Conservation (phyloP, 2,888 invertebrate genomes). For the Trypoxylon attenuatum region DNA sequence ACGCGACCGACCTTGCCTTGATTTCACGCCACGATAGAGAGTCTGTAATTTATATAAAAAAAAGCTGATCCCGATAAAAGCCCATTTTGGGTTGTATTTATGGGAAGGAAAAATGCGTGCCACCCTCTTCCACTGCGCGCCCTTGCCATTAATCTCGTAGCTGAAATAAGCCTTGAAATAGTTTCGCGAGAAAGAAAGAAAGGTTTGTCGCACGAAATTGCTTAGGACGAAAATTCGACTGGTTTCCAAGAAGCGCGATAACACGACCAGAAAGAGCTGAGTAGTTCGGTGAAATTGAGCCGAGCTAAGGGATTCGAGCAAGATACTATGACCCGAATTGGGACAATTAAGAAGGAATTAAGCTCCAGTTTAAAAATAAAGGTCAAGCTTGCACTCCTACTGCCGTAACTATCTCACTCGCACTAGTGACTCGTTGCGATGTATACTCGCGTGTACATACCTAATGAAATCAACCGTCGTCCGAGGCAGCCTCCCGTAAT, state of each 20-base stretch:
- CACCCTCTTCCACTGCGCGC: background rate
- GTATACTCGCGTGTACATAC: conserved; percentile 6
- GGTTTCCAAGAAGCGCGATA: no score
- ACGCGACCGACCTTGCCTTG: conserved; percentile 21
- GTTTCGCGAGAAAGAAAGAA: background rate
- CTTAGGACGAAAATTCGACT: no score
- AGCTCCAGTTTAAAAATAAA: conserved; percentile 41
- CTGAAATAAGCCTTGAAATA: conserved; percentile 2
- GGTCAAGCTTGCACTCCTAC: conserved; percentile 6
- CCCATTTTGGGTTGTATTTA: background rate
- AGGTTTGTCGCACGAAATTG: background rate
- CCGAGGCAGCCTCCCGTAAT: conserved; percentile 20
- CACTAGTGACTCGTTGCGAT: no score
- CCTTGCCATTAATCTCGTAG: background rate
- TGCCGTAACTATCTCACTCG: background rate
- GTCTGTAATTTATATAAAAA: conserved; percentile 20
- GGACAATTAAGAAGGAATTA: conserved; percentile 58
- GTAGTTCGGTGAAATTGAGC: conserved; percentile 14
- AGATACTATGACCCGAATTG: conserved; percentile 52
- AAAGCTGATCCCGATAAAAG: conserved; percentile 13
- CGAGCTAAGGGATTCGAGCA: conserved; percentile 12
- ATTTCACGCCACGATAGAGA: conserved; percentile 37
- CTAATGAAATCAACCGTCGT: conserved; percentile 3
- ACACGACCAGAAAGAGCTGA: no score
- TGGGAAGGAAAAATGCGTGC: background rate